These are phyloP conservation scores for Strigamia transsilvanica DNA, from an alignment of 2,888 invertebrate genomes.

Conservation along the genomic window DNA sequence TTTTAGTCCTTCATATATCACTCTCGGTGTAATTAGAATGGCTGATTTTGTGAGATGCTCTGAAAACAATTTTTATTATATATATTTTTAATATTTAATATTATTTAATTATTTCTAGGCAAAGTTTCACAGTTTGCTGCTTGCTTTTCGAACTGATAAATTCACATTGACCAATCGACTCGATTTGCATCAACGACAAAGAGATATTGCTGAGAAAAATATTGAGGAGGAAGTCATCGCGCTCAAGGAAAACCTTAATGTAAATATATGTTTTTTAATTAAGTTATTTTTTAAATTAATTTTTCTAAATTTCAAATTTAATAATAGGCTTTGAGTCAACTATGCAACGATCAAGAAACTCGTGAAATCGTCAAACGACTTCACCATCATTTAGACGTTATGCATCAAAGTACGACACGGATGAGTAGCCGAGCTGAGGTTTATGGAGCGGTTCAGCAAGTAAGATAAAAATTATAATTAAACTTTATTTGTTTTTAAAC, in stretches of 20 bases:
- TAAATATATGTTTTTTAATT: slow-evolving; percentile 56
- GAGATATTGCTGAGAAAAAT: slow-evolving; percentile 71
- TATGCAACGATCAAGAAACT: slow-evolving; percentile 68
- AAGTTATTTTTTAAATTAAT: background rate
- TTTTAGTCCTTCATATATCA: background rate
- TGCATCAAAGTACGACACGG: slow-evolving; percentile 65
- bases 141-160: slow-evolving; percentile 71
- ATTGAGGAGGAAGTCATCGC: slow-evolving; percentile 68
- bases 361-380: slow-evolving; percentile 68
- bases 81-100: background rate
- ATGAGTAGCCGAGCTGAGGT: slow-evolving; percentile 67
- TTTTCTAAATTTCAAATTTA: slow-evolving; percentile 19
- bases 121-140: slow-evolving; percentile 69
- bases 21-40: background rate
- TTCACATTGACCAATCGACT: slow-evolving; percentile 69
- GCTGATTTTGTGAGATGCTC: no score
- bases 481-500: background rate
- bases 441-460: slow-evolving; percentile 61
- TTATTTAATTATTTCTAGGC: slow-evolving; percentile 63
- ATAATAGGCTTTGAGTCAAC: slow-evolving; percentile 65
- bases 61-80: no score
- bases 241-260: slow-evolving; percentile 64
- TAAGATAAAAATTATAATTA: slow-evolving; percentile 55
- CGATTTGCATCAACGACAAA: slow-evolving; percentile 68
- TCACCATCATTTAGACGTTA: slow-evolving; percentile 66